Evolutionary conservation across 2,797 vertebrate genomes (phyloP).

Genomic region (Channallabes apus): DNA sequence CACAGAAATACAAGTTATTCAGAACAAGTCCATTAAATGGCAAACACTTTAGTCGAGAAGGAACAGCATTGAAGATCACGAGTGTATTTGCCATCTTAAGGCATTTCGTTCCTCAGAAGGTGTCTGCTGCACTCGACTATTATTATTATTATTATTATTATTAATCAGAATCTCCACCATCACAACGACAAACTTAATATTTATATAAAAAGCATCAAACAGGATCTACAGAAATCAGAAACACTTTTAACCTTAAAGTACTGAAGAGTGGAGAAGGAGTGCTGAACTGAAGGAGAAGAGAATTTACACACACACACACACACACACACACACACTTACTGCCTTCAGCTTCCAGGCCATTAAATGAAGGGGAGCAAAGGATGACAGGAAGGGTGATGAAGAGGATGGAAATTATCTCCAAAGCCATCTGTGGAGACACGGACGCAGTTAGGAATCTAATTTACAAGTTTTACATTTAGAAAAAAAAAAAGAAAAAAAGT

Average conservation of each 20-base stretch:
- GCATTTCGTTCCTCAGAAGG: too few species aligned
- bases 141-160: too few species aligned
- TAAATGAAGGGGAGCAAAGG: constrained; percentile 67
- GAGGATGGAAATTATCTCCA: constrained; percentile 57
- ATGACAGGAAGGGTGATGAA: constrained; percentile 64
- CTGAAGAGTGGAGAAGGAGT: neutral
- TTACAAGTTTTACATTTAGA: neutral
- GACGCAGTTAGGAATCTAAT: neutral
- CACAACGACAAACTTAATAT: neutral
- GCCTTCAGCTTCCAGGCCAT: constrained; percentile 59
- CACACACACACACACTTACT: constrained; percentile 62
- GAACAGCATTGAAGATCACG: neutral
- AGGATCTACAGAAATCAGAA: too few species aligned
- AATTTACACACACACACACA: neutral
- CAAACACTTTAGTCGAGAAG: neutral
- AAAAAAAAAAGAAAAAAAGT: too few species aligned
- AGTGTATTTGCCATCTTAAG: too few species aligned
- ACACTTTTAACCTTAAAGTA: neutral
- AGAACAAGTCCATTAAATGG: neutral
- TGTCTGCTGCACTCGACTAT: too few species aligned
- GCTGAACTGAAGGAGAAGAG: neutral
- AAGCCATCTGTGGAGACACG: constrained; percentile 68
- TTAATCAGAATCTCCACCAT: neutral
- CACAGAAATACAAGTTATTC: neutral
- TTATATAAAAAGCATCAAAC: neutral